Percentiles rank a stretch among this genome's conserved stretches.
These are phyloP conservation scores for Drosophila prolongata DNA, from an alignment of 2,888 invertebrate species.

Conservation along the genomic window DNA sequence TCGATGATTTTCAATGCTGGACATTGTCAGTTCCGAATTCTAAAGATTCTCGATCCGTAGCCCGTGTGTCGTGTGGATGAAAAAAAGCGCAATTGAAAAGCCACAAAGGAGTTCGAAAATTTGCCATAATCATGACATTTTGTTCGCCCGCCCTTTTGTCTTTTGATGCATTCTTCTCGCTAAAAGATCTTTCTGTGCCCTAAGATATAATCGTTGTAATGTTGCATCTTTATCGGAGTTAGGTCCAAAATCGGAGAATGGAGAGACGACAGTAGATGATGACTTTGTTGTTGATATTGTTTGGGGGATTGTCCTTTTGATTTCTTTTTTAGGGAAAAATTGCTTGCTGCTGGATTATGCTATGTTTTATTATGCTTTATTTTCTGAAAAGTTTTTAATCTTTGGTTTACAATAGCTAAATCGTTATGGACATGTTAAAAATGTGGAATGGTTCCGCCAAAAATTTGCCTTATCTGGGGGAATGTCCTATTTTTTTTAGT, in stretches of 20 bases:
- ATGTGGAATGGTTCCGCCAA: no score
- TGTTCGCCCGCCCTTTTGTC: conserved; percentile 39
- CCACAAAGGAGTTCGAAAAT: conserved; percentile 78
- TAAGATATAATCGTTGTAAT: conserved; percentile 71
- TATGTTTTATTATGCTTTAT: background rate
- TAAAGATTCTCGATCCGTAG: conserved; percentile 24
- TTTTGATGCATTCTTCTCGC: conserved; percentile 13
- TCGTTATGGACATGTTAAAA: no score
- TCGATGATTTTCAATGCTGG: conserved; percentile 70
- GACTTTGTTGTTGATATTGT: conserved; percentile 45
- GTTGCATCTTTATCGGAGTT: conserved; percentile 62
- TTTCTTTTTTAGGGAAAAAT: conserved; percentile 14
- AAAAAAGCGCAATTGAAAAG: conserved; percentile 78
- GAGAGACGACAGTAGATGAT: conserved; percentile 27
- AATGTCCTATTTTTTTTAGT: no score
- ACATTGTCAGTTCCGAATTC: conserved; percentile 52
- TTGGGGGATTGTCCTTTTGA: conserved; percentile 20
- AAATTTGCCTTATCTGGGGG: no score
- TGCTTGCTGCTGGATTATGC: background rate
- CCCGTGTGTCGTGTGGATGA: conserved; percentile 41
- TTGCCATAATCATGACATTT: conserved; percentile 80
- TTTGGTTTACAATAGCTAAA: background rate
- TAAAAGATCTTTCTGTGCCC: conserved; percentile 39
- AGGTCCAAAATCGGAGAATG: conserved; percentile 12
- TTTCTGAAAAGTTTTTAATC: background rate